A percentile compares a stretch with the other conserved stretches of the same genome.
phyloP scores from a whole-genome alignment of 2,797 vertebrate species.

The Corythornis leucogaster region DNA sequence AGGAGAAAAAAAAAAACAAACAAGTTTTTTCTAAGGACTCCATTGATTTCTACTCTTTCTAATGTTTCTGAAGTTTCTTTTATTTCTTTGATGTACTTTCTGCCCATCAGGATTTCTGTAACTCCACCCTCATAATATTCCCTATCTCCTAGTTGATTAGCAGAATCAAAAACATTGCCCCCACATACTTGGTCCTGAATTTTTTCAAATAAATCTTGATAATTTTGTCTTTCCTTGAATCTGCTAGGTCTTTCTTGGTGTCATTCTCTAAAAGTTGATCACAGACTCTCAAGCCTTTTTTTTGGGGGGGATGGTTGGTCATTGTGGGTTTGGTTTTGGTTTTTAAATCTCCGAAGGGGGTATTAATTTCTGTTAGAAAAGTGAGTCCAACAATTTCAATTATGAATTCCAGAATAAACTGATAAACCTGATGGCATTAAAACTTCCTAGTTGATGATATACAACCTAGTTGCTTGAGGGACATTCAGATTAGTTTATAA shows the following conservation, averaged over 20 bases:
- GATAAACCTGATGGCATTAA: neutral
- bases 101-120: neutral
- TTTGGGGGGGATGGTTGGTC: neutral
- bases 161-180: neutral
- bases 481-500: neutral
- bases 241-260: neutral
- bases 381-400: neutral
- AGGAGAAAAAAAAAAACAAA: neutral
- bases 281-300: neutral
- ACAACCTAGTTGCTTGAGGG: neutral
- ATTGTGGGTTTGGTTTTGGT: neutral
- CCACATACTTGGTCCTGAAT: neutral
- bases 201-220: neutral
- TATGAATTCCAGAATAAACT: neutral
- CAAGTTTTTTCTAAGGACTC: neutral
- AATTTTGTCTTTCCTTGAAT: neutral
- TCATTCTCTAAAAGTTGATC: neutral
- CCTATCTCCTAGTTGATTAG: neutral
- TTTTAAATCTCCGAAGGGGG: neutral
- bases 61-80: neutral
- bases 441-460: neutral
- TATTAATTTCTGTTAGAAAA: neutral
- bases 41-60: neutral
- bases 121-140: neutral
- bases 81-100: neutral